Evolutionary conservation across 2,888 invertebrate species (phyloP), one percentile per base, ranked within the genome.

Genomic region (Liopterus haemorrhoidalis): DNA sequence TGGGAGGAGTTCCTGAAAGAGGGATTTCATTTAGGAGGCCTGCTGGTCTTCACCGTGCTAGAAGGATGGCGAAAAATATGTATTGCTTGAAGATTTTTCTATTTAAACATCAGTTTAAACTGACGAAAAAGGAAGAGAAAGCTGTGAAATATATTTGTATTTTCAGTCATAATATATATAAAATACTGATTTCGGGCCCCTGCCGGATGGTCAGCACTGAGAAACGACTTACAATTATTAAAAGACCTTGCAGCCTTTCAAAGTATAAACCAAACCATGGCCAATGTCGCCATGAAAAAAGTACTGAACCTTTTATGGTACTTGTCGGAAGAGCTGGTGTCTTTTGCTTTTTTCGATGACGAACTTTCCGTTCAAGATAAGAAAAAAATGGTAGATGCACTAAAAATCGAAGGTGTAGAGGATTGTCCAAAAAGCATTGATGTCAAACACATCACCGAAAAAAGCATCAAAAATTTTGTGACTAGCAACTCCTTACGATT

Each of bases 61-160:
- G 55, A 18, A 59, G 55, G 53, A 57, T 57, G 53, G 43, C 55
- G 14, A 56, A 51, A 44, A 50, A 50, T 6, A 51, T 54, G 30
- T 57, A 55, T 37, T 48, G 32, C 15, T 37, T 33, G 12, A 33
- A 33, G 11, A 33, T 33, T 5, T 16, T n/a, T 16, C 6, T 33
- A 11, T 33, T 33, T 12, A 14, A 18, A 5, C 8, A 33, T 6
- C 6, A 33, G 33, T 33, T 15, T 15, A 9, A 9, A 33, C 8
- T 6, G 6, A 15, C 33, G 6, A 5, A 33, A 6, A 18, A 33
- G 20, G 54, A 54, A 39, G 12, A 5, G 12, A 16, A 33, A 16
- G 11, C 16, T 33, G 12, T 18, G 33, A 6, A 18, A 33, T 16
- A 15, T 16, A 8, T 33, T 5, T 5, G 5, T 39, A 5, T 39